Conservation (phyloP, 2,888 invertebrate genomes). For the Cheilosia grossa region DNA sequence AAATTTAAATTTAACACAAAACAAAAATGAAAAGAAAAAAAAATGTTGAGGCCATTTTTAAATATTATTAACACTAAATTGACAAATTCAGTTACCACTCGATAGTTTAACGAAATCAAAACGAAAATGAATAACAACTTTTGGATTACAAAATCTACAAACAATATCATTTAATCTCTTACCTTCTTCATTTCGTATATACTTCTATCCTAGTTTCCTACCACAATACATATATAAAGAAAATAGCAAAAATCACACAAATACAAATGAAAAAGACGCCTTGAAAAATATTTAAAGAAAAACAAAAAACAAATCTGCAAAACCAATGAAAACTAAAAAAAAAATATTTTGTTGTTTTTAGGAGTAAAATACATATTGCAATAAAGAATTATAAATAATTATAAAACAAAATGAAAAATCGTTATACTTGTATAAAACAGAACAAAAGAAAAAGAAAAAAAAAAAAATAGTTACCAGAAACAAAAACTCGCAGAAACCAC, state of each 20-base stretch:
- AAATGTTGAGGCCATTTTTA: constrained; percentile 70
- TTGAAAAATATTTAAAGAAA: constrained; percentile 64
- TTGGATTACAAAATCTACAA: constrained; percentile 5
- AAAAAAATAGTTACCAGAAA: constrained; percentile 71
- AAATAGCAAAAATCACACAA: constrained; percentile 73
- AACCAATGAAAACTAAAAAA: constrained; percentile 69
- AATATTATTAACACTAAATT: constrained; percentile 57
- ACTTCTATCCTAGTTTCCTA: constrained; percentile 52
- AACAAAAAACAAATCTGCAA: constrained; percentile 60
- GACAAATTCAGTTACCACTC: constrained; percentile 51
- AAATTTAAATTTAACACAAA: constrained; percentile 53
- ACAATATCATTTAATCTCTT: constrained; percentile 24
- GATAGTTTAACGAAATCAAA: constrained; percentile 30
- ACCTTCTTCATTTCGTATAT: constrained; percentile 22
- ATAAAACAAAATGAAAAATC: constrained; percentile 69
- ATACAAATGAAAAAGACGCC: constrained; percentile 73
- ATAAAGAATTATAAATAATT: constrained; percentile 62
- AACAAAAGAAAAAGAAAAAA: background rate
- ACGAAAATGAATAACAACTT: constrained; percentile 16
- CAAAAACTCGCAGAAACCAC: constrained; percentile 73
- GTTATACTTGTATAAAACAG: constrained; percentile 68
- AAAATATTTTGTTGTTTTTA: constrained; percentile 75
- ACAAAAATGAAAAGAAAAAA: constrained; percentile 37
- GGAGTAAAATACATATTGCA: constrained; percentile 71
- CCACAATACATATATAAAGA: constrained; percentile 68